Base-by-base conservation (phyloP, 2,797 vertebrate genomes). In the Rhinella marina region DNA sequence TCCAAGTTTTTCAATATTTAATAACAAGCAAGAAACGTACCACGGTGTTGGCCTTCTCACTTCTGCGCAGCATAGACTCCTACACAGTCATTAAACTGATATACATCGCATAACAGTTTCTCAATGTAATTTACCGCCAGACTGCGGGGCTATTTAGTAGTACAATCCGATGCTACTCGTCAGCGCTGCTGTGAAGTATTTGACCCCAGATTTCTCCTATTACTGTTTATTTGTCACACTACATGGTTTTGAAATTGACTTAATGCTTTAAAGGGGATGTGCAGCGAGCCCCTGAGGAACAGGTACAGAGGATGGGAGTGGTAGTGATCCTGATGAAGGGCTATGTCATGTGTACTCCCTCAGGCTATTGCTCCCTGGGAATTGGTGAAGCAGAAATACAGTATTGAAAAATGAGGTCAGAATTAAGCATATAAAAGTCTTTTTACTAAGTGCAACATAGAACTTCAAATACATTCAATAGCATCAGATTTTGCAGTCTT, bases 31-130 rank as follows among this genome's bases (percentile, higher is more conserved):
- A 48, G 72, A 75, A n/a, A 10, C 50, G 6, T 54, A 13, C 54
- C 54, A 77, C 54, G n/a, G 50, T 12, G 21, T 25, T 77, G 75
- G 75, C 23, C 50, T 54, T 52, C 50, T 77, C 75, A 54, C 75
- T 75, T 75, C 72, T 77, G 75, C 75, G 8, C 75, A 52, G 7
- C 54, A 54, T 77, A 52, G n/a, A 77, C 75, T 77, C 75, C 75
- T 77, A 77, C 75, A 77, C 75, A 52, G 54, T 77, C 75, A 77
- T 77, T 77, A 77, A 77, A 54, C 21, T 77, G 25, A 77, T 52
- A 77, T 52, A 52, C 48, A 76, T 52, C 48, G 54, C 73, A 27
- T 25, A 54, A 54, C 50, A 54, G 25, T 50, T n/a, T n/a, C 72
- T 75, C 70, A 11, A 21, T 13, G 21, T 52, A 50, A 75, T 52